These are phyloP conservation scores for Xiphorhynchus erythropygius DNA, from an alignment of 2,797 vertebrate species.

Conservation along the genomic window DNA sequence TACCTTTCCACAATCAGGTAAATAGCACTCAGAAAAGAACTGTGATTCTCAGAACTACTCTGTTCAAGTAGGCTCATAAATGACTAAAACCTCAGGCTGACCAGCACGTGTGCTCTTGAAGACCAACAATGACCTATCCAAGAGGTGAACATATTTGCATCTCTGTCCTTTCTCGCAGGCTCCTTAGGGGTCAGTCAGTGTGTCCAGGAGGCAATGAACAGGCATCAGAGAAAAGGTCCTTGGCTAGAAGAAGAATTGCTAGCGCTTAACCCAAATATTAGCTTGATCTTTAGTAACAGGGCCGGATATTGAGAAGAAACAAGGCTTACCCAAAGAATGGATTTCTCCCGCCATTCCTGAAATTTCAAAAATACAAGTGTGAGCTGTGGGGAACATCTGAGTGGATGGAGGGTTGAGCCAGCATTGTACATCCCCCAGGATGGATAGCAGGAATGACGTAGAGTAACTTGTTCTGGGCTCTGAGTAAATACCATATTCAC, in stretches of 20 bases:
- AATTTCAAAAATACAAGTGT: background rate
- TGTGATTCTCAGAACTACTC: background rate
- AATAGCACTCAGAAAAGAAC: background rate
- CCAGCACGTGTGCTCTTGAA: background rate
- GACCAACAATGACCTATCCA: background rate
- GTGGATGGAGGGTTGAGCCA: too few species aligned
- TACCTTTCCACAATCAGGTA: background rate
- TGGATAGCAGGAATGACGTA: background rate
- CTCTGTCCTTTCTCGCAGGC: background rate
- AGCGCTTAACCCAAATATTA: background rate
- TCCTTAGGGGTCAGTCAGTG: background rate
- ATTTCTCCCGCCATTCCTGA: background rate
- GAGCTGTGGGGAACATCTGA: background rate
- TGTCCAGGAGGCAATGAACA: background rate
- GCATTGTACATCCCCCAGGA: background rate
- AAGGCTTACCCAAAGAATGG: accelerated
- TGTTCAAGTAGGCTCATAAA: background rate
- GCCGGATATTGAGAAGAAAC: background rate
- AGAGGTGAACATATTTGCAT: accelerated
- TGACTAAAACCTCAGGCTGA: background rate
- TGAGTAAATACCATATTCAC: background rate
- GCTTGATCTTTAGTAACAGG: background rate
- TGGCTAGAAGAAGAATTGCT: background rate
- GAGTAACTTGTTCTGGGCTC: background rate
- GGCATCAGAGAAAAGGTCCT: background rate